Base-by-base conservation (phyloP, 2,888 invertebrate genomes). In the Gymnoscelis rufifasciata region DNA sequence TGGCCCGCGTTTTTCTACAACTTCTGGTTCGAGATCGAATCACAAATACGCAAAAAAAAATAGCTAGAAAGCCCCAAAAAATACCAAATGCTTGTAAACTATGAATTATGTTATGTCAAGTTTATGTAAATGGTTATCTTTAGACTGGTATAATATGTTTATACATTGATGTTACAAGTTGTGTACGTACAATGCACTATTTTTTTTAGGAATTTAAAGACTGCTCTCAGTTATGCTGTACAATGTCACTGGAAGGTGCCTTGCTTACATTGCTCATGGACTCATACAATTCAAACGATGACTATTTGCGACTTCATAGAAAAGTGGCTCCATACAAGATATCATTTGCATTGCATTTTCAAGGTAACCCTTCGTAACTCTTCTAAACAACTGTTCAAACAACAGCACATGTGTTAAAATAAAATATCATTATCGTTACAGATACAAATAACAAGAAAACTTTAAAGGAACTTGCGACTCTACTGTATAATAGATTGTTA, bases 301-400 rank as follows among this genome's bases (percentile, higher is more conserved):
- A 90, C 52, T 89, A 80, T 53, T 74, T 92, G 37, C 82, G 90
- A 50, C 82, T 94, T 30, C 93, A 95, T 65, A 90, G 93, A 47
- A 92, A 91, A 76, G 80, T 95, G 47, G 91, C 94, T 8, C 95
- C 95, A 0, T 95, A 92, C 66, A 95, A 95, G 87, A 90, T 93
- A 49, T 90, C 91, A 36, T 91, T 95, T 71, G 89, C 90, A 12
- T 71, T 91, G 38, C 68, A 89, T 39, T 66, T 68, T 57, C 50
- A 74, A 69, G 76, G 89, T 89, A 54, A 42, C 51, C 48, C 51
- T 7, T 0, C 4, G 14, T 7, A 11, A 15, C 5, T 27, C 1
- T 7, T 26, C 3, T 23, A 7, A n/a, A 13, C 41, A 49, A 15
- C 38, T 45, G 42, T 38, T 35, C 3, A 45, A 45, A 42, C 15